phyloP scores from a whole-genome alignment of 2,797 vertebrate species.

The Chromis chromis region DNA sequence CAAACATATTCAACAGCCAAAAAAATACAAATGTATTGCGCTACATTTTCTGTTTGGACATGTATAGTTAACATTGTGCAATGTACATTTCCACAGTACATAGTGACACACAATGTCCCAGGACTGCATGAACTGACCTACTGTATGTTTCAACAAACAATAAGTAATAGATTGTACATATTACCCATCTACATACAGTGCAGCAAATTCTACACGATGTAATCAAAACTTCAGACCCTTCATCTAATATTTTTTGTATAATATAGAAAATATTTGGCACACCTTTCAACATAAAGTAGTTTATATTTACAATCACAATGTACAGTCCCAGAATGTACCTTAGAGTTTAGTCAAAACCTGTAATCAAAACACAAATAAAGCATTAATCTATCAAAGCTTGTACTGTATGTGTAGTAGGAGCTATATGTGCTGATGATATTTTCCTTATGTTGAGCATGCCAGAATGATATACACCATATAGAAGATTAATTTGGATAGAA shows the following conservation, averaged over 20 bases:
- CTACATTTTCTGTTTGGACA: not conserved
- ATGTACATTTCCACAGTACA: not conserved
- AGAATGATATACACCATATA: not conserved
- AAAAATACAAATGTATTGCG: not conserved
- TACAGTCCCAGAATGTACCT: not conserved
- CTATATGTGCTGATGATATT: too few species aligned
- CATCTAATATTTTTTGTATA: too few species aligned
- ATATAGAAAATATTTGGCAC: not conserved
- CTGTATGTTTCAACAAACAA: conserved; percentile 13
- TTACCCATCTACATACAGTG: not conserved
- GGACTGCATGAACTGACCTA: not conserved
- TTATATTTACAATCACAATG: not conserved
- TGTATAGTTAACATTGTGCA: not conserved
- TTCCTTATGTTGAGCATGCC: too few species aligned
- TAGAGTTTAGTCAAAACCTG: not conserved
- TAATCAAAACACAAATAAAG: not conserved
- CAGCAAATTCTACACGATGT: conserved; percentile 1
- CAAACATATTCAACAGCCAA: not conserved
- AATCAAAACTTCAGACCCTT: not conserved
- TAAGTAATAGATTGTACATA: not conserved
- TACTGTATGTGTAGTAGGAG: too few species aligned
- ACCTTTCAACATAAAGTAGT: not conserved
- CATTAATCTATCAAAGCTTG: not conserved
- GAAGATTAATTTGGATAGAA: not conserved
- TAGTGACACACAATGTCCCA: not conserved